Evolutionary conservation across 2,888 invertebrate genomes (phyloP).

Genomic region (Drosophila picticornis): DNA sequence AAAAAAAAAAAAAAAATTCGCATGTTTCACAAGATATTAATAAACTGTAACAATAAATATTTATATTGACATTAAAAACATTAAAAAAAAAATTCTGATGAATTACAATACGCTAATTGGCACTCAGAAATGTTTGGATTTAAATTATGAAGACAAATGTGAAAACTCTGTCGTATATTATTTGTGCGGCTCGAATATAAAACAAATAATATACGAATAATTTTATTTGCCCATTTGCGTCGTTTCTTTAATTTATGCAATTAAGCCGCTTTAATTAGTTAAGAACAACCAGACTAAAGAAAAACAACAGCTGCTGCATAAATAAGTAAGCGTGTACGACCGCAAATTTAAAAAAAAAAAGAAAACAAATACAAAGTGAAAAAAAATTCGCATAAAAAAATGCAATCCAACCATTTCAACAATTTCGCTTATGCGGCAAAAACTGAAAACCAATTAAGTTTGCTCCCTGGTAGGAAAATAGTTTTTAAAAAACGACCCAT

Average conservation of each 20-base stretch:
- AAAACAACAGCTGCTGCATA: conserved; percentile 61
- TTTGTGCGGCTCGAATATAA: conserved; percentile 32
- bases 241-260: conserved; percentile 65
- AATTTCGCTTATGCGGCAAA: conserved; percentile 38
- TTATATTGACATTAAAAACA: conserved; percentile 1
- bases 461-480: conserved; percentile 5
- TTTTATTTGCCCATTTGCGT: conserved; percentile 13
- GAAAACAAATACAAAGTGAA: conserved; percentile 5
- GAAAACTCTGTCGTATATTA: conserved; percentile 15
- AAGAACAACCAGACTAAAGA: conserved; percentile 33
- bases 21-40: neutral
- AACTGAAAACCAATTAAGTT: conserved; percentile 53
- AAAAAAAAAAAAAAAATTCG: neutral
- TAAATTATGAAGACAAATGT: conserved; percentile 14
- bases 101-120: conserved; percentile 21
- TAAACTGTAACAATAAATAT: neutral
- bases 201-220: conserved; percentile 27
- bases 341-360: neutral
- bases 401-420: conserved; percentile 21
- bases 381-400: conserved; percentile 4
- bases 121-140: conserved; percentile 4
- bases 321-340: conserved; percentile 37
- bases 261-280: conserved; percentile 64
- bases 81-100: neutral
- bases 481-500: neutral